phyloP scores from a whole-genome alignment of 35 echinoderm and acorn worm species.

The Apostichopus californicus region DNA sequence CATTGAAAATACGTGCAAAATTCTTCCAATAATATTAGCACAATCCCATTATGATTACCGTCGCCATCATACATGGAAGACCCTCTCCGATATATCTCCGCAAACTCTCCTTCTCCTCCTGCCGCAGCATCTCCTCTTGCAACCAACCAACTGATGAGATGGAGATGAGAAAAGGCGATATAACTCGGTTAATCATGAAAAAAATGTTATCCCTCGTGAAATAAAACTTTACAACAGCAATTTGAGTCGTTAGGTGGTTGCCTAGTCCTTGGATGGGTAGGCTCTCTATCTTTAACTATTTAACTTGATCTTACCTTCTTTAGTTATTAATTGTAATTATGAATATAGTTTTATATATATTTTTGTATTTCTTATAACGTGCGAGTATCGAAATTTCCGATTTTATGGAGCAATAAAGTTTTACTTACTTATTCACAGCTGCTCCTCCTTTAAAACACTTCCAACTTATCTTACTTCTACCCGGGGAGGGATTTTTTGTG shows the following conservation, averaged over 20 bases:
- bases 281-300: too few relatives aligned
- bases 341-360: too few relatives aligned
- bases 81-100: conserved; percentile 49
- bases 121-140: conserved; percentile 51
- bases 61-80: conserved; percentile 48
- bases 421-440: background rate
- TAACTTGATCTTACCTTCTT: too few relatives aligned
- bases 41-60: background rate
- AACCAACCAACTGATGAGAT: conserved; percentile 17
- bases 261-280: too few relatives aligned
- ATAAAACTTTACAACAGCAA: background rate
- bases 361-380: too few relatives aligned
- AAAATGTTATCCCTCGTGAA: background rate
- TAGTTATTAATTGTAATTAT: too few relatives aligned
- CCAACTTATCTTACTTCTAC: too few relatives aligned
- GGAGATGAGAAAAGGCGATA: background rate
- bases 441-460: background rate
- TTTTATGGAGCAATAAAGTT: too few relatives aligned
- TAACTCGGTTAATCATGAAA: background rate
- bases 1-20: background rate
- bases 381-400: too few relatives aligned
- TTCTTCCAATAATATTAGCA: conserved; percentile 3
- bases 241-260: too few relatives aligned
- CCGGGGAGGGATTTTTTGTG: too few relatives aligned
- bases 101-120: conserved; percentile 20